Conservation (phyloP, 2,797 vertebrate genomes). For the Chelon labrosus region DNA sequence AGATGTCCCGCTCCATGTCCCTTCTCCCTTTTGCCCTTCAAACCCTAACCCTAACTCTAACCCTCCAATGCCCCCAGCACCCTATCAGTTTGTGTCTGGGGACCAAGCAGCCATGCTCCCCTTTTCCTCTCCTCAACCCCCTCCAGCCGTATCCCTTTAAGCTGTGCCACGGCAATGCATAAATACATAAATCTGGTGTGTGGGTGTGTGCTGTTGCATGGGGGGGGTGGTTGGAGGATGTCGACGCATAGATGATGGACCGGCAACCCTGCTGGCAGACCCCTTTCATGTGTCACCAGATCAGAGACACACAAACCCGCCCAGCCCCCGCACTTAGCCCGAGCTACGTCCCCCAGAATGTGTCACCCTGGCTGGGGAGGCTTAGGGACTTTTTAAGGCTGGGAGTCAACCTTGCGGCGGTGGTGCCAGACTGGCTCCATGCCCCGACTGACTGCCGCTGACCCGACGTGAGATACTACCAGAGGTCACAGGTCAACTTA, state of each 20-base stretch:
- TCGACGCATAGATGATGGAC: conserved; percentile 67
- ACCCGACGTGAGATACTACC: conserved; percentile 67
- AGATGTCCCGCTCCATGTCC: too few relatives aligned
- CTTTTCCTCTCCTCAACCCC: conserved; percentile 44
- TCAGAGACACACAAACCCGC: conserved; percentile 72
- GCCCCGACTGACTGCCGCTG: conserved; percentile 62
- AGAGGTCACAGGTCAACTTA: conserved; percentile 64
- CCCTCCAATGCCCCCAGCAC: conserved; percentile 32
- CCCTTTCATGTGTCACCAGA: conserved; percentile 81
- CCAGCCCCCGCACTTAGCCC: conserved; percentile 45
- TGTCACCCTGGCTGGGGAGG: conserved; percentile 58
- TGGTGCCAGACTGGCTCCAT: conserved; percentile 78
- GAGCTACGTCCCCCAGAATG: conserved; percentile 51
- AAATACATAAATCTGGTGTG: conserved; percentile 82
- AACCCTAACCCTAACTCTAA: too few relatives aligned
- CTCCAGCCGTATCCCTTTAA: conserved; percentile 72
- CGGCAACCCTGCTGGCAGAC: conserved; percentile 63
- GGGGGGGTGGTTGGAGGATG: conserved; percentile 45
- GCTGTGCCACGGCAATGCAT: conserved; percentile 73
- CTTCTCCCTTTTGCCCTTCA: too few relatives aligned
- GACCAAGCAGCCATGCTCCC: conserved; percentile 46
- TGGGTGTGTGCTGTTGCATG: conserved; percentile 26
- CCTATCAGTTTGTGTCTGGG: conserved; percentile 72
- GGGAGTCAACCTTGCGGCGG: conserved; percentile 59
- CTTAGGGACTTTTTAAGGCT: conserved; percentile 65